A percentile compares a stretch with the other conserved stretches of the same genome.
These are phyloP conservation scores for Chelmon rostratus DNA, from an alignment of 2,797 vertebrate species.

Conservation along the genomic window DNA sequence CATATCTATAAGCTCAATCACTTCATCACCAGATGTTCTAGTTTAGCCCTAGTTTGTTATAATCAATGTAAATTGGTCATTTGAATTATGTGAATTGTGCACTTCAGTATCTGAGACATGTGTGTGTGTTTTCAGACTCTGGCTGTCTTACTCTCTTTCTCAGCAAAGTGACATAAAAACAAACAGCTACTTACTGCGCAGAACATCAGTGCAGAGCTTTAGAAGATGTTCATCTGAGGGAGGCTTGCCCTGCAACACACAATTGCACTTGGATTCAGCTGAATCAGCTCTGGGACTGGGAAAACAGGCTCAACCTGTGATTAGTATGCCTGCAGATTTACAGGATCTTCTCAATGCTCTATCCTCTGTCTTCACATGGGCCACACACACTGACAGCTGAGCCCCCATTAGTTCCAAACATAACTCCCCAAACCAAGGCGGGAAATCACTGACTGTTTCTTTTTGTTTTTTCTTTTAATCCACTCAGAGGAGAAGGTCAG, in stretches of 20 bases:
- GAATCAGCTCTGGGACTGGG: constrained; percentile 20
- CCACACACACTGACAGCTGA: constrained; percentile 34
- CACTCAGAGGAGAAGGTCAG: neutral
- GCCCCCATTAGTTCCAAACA: constrained; percentile 9
- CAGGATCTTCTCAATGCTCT: constrained; percentile 19
- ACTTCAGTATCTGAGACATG: neutral
- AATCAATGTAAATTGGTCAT: neutral
- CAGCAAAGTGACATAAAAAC: constrained; percentile 16
- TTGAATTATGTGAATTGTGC: neutral
- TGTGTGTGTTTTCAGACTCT: neutral
- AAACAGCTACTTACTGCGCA: constrained; percentile 83
- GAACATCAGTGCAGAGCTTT: constrained; percentile 83
- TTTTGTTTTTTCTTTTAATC: neutral
- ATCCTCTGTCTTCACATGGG: constrained; percentile 18
- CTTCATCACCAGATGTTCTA: neutral
- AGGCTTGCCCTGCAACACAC: constrained; percentile 86
- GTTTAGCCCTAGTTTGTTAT: constrained; percentile 1
- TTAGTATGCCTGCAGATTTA: constrained; percentile 39
- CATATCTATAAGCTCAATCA: too few species aligned
- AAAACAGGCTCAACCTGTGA: constrained; percentile 29
- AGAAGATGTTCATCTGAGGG: constrained; percentile 86
- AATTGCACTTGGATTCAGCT: constrained; percentile 41
- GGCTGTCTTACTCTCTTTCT: neutral
- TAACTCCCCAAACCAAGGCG: constrained; percentile 3
- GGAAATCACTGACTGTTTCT: constrained; percentile 17